Conservation (phyloP, 2,113 vertebrate species). For the Chascanopsetta lugubris region DNA sequence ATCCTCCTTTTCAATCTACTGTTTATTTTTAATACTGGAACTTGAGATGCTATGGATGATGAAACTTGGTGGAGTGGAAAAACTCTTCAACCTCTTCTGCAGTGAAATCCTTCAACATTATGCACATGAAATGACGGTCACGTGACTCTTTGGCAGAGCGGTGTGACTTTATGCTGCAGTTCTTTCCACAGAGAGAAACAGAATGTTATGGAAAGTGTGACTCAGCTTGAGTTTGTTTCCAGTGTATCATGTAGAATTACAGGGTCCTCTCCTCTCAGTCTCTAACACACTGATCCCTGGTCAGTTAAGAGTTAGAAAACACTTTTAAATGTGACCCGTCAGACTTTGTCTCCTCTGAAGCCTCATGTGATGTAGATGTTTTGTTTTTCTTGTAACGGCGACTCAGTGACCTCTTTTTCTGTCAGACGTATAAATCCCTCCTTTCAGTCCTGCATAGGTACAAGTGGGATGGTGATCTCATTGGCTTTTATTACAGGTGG, state of each 20-base stretch:
- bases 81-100: background rate
- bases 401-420: background rate
- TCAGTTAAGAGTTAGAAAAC: background rate
- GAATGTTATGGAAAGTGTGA: background rate
- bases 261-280: background rate
- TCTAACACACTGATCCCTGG: background rate
- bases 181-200: background rate
- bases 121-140: background rate
- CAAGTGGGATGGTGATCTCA: slow-evolving; percentile 8
- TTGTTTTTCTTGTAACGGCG: background rate
- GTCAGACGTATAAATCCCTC: slow-evolving; percentile 6
- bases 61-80: background rate
- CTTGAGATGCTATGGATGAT: background rate
- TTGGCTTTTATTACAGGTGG: slow-evolving; percentile 6
- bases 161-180: background rate
- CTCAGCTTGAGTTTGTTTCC: background rate
- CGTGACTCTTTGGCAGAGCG: too few relatives aligned
- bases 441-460: slow-evolving; percentile 9
- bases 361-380: background rate
- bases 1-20: background rate
- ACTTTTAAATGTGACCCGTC: background rate
- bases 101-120: background rate
- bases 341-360: background rate
- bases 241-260: background rate
- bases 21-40: background rate